Percentiles rank a stretch among this genome's conserved stretches.
These are phyloP conservation scores for Hirtodrosophila duncani DNA, from an alignment of 2,888 invertebrate species.

Conservation along the genomic window DNA sequence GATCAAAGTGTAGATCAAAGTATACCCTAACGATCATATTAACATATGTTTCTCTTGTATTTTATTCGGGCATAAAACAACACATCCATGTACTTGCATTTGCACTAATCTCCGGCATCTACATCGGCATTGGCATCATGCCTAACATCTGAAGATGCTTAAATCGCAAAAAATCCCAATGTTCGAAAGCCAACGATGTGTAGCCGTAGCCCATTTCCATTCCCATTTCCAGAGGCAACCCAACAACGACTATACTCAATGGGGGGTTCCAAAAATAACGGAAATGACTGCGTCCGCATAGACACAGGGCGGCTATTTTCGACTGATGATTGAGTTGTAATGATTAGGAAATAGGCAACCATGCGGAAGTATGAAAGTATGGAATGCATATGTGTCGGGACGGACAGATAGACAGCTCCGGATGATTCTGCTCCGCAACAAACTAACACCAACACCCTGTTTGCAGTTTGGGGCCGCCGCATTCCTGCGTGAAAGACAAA, in stretches of 20 bases:
- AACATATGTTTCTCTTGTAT: no score
- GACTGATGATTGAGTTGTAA: conserved; percentile 62
- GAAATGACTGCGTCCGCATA: conserved; percentile 43
- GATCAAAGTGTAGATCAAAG: no score
- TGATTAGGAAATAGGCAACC: conserved; percentile 44
- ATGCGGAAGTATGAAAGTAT: conserved; percentile 53
- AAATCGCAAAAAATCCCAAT: no score
- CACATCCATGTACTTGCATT: background rate
- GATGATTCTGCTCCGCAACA: conserved; percentile 15
- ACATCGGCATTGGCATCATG: conserved; percentile 30
- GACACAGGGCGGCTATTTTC: conserved; percentile 56
- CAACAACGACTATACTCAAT: no score
- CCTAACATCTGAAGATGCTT: conserved; percentile 20
- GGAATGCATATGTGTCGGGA: conserved; percentile 42
- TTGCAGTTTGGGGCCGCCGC: conserved; percentile 18
- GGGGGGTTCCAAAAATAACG: conserved; percentile 61
- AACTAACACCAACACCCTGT: background rate
- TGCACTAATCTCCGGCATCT: conserved; percentile 1
- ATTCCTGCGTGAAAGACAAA: conserved; percentile 43
- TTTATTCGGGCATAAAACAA: no score
- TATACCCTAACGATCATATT: no score
- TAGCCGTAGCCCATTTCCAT: no score
- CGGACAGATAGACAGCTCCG: background rate
- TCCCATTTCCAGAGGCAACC: no score
- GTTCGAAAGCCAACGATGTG: no score